Evolutionary conservation across 2,797 vertebrate species (phyloP).

Genomic region (Microctenopoma steveboyesi): DNA sequence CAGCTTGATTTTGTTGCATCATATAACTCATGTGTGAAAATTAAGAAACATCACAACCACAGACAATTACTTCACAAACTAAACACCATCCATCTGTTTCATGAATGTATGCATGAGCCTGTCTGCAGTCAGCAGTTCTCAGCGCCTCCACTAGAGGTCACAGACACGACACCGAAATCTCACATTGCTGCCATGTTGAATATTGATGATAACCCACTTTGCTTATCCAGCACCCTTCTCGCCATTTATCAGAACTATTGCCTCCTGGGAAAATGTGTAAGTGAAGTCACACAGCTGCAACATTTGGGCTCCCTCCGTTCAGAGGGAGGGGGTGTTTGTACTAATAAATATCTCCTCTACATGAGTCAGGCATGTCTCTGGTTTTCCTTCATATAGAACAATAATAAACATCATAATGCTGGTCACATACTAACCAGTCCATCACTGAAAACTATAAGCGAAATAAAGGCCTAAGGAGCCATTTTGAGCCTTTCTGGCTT

Average conservation of each 20-base stretch:
- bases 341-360: conserved; percentile 50
- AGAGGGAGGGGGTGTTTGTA: no score
- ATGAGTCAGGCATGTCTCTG: conserved; percentile 25
- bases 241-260: conserved; percentile 66
- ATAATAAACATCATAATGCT: conserved; percentile 31
- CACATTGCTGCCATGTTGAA: conserved; percentile 27
- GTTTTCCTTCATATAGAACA: conserved; percentile 26
- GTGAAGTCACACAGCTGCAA: conserved; percentile 65
- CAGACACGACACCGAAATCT: conserved; percentile 17
- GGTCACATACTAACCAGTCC: conserved; percentile 22
- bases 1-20: conserved; percentile 13
- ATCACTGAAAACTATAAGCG: conserved; percentile 29
- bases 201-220: conserved; percentile 66
- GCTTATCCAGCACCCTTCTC: conserved; percentile 70
- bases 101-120: conserved; percentile 36
- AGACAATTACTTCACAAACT: conserved; percentile 25
- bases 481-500: conserved; percentile 44
- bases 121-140: conserved; percentile 24
- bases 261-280: conserved; percentile 60
- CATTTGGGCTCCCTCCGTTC: conserved; percentile 50
- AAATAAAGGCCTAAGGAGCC: conserved; percentile 26
- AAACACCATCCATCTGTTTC: conserved; percentile 27
- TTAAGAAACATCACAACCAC: neutral
- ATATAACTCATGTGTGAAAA: conserved; percentile 4
- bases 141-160: conserved; percentile 69